Percentiles rank a stretch among this genome's conserved stretches.
phyloP scores from a whole-genome alignment of 2,888 invertebrate genomes.

The Schizaphis graminum region DNA sequence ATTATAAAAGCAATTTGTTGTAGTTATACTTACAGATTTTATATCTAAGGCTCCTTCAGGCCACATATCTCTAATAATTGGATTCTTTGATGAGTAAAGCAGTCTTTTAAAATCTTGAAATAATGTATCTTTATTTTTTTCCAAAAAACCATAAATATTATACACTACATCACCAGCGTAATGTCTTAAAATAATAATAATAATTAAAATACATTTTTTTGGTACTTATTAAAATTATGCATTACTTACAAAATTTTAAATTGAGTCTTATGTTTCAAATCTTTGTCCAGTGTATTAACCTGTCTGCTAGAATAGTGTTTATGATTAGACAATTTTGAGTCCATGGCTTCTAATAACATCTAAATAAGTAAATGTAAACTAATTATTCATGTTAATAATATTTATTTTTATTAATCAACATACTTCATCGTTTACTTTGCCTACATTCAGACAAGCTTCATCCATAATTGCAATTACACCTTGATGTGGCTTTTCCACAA shows the following conservation, averaged over 20 bases:
- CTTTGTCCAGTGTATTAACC: constrained; percentile 85
- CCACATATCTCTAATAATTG: constrained; percentile 90
- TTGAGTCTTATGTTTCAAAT: constrained; percentile 82
- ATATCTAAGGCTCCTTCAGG: constrained; percentile 95
- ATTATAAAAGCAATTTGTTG: neutral
- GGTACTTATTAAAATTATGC: constrained; percentile 63
- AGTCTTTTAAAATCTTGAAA: constrained; percentile 97
- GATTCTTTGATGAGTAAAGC: constrained; percentile 82
- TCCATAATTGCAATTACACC: constrained; percentile 94
- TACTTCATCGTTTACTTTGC: constrained; percentile 83
- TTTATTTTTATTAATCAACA: constrained; percentile 46
- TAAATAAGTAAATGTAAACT: constrained; percentile 68
- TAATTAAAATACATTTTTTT: neutral
- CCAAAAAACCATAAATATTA: constrained; percentile 90
- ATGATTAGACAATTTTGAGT: constrained; percentile 86
- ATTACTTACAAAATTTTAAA: constrained; percentile 85
- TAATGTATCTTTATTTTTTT: constrained; percentile 96
- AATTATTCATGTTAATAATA: neutral
- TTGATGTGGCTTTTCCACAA: constrained; percentile 93
- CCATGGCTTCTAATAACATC: constrained; percentile 91
- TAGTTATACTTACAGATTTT: constrained; percentile 76
- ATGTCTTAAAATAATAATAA: constrained; percentile 75
- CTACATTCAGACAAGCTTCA: constrained; percentile 96
- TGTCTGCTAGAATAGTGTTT: constrained; percentile 92
- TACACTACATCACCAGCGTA: constrained; percentile 98